These are phyloP conservation scores for Mimumesa dahlbomi DNA, from an alignment of 2,888 invertebrate genomes.

Conservation along the genomic window DNA sequence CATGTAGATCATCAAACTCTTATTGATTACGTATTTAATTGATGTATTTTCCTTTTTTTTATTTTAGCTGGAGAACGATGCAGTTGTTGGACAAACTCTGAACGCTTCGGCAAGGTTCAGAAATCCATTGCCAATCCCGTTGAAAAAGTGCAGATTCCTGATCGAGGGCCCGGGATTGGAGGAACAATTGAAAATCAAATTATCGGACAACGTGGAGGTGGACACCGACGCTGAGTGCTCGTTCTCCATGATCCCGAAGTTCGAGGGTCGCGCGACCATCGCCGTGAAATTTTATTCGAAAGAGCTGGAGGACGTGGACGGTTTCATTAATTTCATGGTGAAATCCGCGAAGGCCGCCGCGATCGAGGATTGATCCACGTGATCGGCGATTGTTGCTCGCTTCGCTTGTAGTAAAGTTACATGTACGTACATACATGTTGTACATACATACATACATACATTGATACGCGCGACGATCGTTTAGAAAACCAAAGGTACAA, in stretches of 20 bases:
- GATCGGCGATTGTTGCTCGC: background rate
- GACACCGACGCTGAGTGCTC: conserved; percentile 87
- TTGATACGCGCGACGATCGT: no score
- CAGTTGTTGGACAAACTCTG: conserved; percentile 81
- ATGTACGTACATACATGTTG: no score
- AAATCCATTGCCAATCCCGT: conserved; percentile 90
- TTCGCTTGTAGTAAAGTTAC: no score
- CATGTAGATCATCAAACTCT: background rate
- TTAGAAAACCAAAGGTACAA: background rate
- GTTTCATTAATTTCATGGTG: conserved; percentile 90
- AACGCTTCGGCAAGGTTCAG: conserved; percentile 85
- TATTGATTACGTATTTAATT: background rate
- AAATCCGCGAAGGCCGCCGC: conserved; percentile 61
- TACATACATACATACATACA: no score
- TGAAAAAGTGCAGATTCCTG: conserved; percentile 89
- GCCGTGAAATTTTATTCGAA: conserved; percentile 93
- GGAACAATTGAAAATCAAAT: conserved; percentile 86
- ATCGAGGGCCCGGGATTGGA: conserved; percentile 92
- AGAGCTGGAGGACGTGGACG: conserved; percentile 94
- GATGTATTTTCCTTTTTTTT: no score
- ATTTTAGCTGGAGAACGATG: conserved; percentile 80
- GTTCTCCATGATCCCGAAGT: conserved; percentile 89
- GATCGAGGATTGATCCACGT: conserved; percentile 26
- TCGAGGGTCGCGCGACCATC: conserved; percentile 90
- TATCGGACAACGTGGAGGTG: conserved; percentile 84